Evolutionary conservation across 2,888 invertebrate species (phyloP).

Genomic region (Drosophila bunnanda): DNA sequence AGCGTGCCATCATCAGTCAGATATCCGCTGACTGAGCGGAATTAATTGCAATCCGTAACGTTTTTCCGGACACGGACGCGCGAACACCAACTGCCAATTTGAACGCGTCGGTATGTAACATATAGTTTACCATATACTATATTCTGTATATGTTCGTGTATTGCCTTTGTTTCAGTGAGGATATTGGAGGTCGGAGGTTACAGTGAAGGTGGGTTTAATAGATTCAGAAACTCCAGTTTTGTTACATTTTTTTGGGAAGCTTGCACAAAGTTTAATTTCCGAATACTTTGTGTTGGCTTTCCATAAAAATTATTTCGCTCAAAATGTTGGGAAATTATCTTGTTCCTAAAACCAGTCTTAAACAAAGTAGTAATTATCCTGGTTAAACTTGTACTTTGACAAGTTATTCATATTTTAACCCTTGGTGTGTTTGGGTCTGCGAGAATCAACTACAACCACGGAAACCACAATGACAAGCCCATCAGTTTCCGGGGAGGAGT

Average conservation of each 20-base stretch:
- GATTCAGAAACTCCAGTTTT: not conserved
- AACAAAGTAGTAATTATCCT: not conserved
- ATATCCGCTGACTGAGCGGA: constrained; percentile 72
- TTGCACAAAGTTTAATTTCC: not conserved
- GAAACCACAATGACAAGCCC: constrained; percentile 6
- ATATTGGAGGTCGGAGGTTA: not conserved
- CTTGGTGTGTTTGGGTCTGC: not conserved
- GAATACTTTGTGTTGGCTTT: not conserved
- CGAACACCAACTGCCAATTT: constrained; percentile 64
- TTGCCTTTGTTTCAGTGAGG: constrained; percentile 25
- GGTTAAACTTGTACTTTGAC: not conserved
- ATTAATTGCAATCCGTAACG: constrained; percentile 80
- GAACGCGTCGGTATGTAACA: constrained; percentile 13
- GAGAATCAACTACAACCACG: constrained; percentile 12
- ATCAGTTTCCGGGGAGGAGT: constrained; percentile 14
- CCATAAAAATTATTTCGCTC: not conserved
- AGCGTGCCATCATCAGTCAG: constrained; percentile 31
- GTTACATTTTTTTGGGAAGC: not conserved
- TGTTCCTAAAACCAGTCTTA: not conserved
- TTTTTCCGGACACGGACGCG: constrained; percentile 63
- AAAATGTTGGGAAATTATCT: not conserved
- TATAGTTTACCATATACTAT: not conserved
- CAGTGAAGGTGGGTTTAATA: not conserved
- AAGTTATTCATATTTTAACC: not conserved
- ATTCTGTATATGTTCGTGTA: constrained; percentile 2